Conservation (phyloP, 2,797 vertebrate species). For the Pagetopsis macropterus region DNA sequence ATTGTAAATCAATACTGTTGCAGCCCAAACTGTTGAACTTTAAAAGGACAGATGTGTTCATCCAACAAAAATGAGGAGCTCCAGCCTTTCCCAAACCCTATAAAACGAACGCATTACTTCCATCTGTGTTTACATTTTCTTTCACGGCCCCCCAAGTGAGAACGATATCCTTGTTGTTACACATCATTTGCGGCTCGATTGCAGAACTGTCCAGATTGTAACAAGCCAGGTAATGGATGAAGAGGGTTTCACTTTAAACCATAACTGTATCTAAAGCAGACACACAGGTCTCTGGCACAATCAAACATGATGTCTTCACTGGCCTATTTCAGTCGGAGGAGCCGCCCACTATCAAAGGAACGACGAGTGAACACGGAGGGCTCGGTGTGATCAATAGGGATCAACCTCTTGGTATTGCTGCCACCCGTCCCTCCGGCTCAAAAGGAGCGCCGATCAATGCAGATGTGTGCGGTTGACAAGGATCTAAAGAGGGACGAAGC, state of each 20-base stretch:
- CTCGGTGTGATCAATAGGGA: slow-evolving; percentile 67
- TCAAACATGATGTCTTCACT: slow-evolving; percentile 50
- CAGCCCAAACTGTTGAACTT: background rate
- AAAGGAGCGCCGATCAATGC: slow-evolving; percentile 62
- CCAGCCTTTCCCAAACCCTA: slow-evolving; percentile 6
- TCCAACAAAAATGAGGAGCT: background rate
- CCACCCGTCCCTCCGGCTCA: slow-evolving; percentile 50
- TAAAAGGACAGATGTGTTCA: slow-evolving; percentile 11
- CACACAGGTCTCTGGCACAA: background rate
- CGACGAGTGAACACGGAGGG: slow-evolving; percentile 42
- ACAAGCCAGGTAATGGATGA: slow-evolving; percentile 32
- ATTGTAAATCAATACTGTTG: background rate
- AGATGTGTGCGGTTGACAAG: slow-evolving; percentile 68
- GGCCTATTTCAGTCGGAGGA: slow-evolving; percentile 52
- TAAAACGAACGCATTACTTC: slow-evolving; percentile 7
- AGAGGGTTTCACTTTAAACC: background rate
- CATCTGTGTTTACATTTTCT: slow-evolving; percentile 45
- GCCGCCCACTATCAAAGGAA: slow-evolving; percentile 63
- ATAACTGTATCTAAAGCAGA: background rate
- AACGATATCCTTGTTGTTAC: slow-evolving; percentile 40
- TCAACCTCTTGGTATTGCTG: slow-evolving; percentile 64
- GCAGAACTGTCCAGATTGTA: slow-evolving; percentile 34
- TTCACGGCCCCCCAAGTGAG: slow-evolving; percentile 25
- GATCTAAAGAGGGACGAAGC: slow-evolving; percentile 60
- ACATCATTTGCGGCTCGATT: slow-evolving; percentile 51